Evolutionary conservation across 1,140 invertebrate species (phyloP), one percentile per base, ranked within the genome.

Genomic region (Drosophila obscura): DNA sequence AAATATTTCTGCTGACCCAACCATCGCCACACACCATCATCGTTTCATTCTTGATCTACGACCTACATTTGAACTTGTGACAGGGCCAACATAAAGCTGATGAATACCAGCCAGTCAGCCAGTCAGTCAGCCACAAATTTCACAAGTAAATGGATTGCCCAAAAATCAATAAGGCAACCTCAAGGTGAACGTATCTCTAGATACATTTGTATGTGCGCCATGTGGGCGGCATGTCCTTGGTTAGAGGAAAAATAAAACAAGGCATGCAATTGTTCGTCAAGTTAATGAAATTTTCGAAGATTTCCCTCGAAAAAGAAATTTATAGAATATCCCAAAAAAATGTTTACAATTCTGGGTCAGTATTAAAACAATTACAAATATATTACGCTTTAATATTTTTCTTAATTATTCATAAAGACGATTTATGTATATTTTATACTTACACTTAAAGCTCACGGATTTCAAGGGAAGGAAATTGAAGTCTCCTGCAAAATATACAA

Each of bases 61-160:
- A 87, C 83, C 83, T 87, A 87, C 83, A 87, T 80, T 80, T 87
- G 83, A 87, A 88, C 83, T 87, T 87, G 83, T 58, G 16, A 71
- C 51, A 68, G 73, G 73, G 55, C 57, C 73, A 61, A 61, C 63
- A 74, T 65, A 65, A 64, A 75, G 76, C 57, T 60, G 51, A 72
- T 74, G 66, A 48, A 63, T 60, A 52, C 41, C 41, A 24, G 13
- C 24, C 13, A 13, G 31, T 13, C 41, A 24, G 13, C 24, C 13
- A 13, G 31, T 13, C 39, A 13, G 31, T 13, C 39, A 59, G 11
- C 56, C 48, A 13, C 22, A n/a, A 13, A 24, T 13, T 39, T 39
- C 35, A 13, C 35, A 13, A 13, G 31, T 52, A 8, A 19, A 52
- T 52, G 50, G 26, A 31, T 52, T 11, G 48, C 24, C n/a, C 69